Base-by-base conservation (phyloP, 2,797 vertebrate species). In the Leucoraja ocellata region DNA sequence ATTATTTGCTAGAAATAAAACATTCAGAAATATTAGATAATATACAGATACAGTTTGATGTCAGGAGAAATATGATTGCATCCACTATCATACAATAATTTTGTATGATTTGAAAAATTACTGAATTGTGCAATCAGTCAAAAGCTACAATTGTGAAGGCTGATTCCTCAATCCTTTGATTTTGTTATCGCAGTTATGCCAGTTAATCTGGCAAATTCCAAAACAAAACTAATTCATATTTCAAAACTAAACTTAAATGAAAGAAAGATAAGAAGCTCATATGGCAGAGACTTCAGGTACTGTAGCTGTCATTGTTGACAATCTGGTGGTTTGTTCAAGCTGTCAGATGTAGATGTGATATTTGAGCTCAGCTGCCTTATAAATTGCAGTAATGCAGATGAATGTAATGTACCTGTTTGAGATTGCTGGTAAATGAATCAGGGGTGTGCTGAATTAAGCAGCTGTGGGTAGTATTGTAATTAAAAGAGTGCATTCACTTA, bases 1-100 rank as follows among this genome's bases (percentile, higher is more conserved):
- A 25, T 13, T 54, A 71, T n/a, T 46, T 46, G 81, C 93, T 93
- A 16, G 71, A 93, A 93, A 74, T 16, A 86, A 93, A 93, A 76
- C 46, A 80, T 93, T 86, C 58, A 63, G 13, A 63, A n/a, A 86
- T 86, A 16, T 86, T 11, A n/a, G 54, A 28, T 14, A 63, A 13
- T 28, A 10, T 84, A 32, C 32, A 32, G 39, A 25, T 83, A 28
- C 11, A 54, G 54, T 58, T 54, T 80, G 36, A 80, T 54, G 39
- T 81, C 46, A 13, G 76, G 28, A 54, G 2, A n/a, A 32, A n/a
- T 77, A 77, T 46, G 32, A 39, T 54, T 81, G 79, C 39, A 21
- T 54, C 39, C 1, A 10, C 79, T 23, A 81, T 25, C 13, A 23
- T 81, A 81, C 18, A 21, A 79, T 36, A 32, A 32, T 79, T 46